Evolutionary conservation across 37 sponge, comb jelly and placozoan genomes (phyloP).

Genomic region (Cladorhizidae sp.): DNA sequence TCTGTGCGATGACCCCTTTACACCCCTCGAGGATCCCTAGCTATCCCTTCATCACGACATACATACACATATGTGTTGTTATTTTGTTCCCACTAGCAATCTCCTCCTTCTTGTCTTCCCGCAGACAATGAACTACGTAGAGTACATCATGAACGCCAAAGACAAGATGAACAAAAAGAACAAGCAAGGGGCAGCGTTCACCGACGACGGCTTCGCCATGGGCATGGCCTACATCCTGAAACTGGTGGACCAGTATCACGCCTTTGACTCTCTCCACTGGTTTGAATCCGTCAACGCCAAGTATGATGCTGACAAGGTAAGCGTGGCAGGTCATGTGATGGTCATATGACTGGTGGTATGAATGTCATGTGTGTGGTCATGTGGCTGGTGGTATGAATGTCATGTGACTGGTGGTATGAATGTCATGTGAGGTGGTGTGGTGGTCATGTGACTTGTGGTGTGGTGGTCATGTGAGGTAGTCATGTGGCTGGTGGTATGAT

Average conservation of each 20-base stretch:
- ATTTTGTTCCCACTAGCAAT: not conserved
- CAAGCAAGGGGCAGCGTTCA: constrained; percentile 95
- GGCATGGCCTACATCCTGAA: constrained; percentile 97
- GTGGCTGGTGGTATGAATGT: not conserved
- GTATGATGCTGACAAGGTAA: constrained; percentile 75
- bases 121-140: constrained; percentile 93
- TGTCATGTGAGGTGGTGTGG: not conserved
- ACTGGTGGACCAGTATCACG: constrained; percentile 95
- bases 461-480: too few species aligned
- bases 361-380: not conserved
- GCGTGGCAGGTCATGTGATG: not conserved
- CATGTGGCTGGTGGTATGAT: not conserved
- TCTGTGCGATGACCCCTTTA: too few species aligned
- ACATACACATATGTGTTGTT: too few species aligned
- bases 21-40: too few species aligned
- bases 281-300: constrained; percentile 84
- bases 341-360: too few species aligned
- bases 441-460: too few species aligned
- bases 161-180: constrained; percentile 97
- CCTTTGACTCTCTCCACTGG: constrained; percentile 99
- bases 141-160: constrained; percentile 93
- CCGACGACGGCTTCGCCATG: constrained; percentile 99
- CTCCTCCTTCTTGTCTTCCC: not conserved
- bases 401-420: not conserved
- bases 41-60: too few species aligned